These are phyloP conservation scores for Chlorops oryzae DNA, from an alignment of 1,140 invertebrate species.

Conservation along the genomic window DNA sequence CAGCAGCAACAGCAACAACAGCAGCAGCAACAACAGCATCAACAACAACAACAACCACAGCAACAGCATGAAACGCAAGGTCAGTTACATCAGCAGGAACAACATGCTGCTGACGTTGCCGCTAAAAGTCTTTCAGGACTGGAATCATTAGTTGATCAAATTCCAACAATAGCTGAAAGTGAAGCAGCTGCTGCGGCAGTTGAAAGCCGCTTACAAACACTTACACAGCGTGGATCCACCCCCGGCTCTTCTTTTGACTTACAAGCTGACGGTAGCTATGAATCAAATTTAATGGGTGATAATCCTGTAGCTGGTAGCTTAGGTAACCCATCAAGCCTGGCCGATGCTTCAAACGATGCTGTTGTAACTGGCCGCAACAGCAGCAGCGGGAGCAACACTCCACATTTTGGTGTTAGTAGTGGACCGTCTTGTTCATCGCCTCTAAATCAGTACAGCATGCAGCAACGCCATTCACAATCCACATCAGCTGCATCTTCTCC, in stretches of 20 bases:
- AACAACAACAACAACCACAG: slow-evolving; percentile 1
- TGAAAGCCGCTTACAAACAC: slow-evolving; percentile 23
- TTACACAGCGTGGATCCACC: no score
- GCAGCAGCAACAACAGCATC: slow-evolving; percentile 8
- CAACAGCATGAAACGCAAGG: not conserved
- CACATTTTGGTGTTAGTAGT: no score
- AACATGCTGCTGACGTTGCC: slow-evolving; percentile 62
- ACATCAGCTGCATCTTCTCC: slow-evolving; percentile 4
- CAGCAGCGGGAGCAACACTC: not conserved
- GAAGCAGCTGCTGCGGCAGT: slow-evolving; percentile 32
- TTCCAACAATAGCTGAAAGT: slow-evolving; percentile 75
- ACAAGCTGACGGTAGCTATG: no score
- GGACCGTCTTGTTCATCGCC: no score
- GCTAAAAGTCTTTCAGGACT: slow-evolving; percentile 82
- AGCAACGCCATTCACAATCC: no score
- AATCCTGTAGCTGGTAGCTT: no score
- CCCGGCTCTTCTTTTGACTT: no score
- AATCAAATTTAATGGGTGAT: no score
- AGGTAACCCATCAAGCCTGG: no score
- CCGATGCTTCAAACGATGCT: not conserved
- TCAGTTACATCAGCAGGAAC: not conserved
- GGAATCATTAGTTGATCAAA: slow-evolving; percentile 85
- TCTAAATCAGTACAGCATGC: no score
- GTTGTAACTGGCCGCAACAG: not conserved
- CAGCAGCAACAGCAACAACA: not conserved